A percentile compares a stretch with the other conserved stretches of the same genome.
Evolutionary conservation across 2,888 invertebrate genomes (phyloP).

Genomic region (Cryptophagus acutangulus): DNA sequence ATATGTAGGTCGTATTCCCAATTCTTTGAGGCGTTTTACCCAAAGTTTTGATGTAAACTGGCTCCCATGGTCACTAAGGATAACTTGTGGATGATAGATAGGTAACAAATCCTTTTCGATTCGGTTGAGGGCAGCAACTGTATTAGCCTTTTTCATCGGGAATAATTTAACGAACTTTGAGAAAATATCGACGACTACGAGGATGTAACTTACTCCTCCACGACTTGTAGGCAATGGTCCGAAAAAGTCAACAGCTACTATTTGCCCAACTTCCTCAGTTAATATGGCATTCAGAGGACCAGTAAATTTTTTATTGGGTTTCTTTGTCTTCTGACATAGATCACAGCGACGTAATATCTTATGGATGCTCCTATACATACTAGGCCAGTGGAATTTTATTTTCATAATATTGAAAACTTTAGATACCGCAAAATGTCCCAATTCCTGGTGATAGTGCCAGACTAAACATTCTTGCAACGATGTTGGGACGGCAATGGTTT

Average conservation of each 20-base stretch:
- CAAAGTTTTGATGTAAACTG: conserved; percentile 26
- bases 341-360: conserved; percentile 11
- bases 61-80: conserved; percentile 23
- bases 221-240: conserved; percentile 23
- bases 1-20: conserved; percentile 4
- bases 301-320: neutral
- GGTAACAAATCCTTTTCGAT: conserved; percentile 6
- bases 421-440: conserved; percentile 14
- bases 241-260: conserved; percentile 23
- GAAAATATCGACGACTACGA: conserved; percentile 24
- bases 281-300: conserved; percentile 10
- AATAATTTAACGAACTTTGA: conserved; percentile 26
- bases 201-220: conserved; percentile 19
- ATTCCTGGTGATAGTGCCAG: conserved; percentile 6
- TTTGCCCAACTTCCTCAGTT: conserved; percentile 9
- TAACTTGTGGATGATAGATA: conserved; percentile 2
- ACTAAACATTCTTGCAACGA: neutral
- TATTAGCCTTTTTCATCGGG: conserved; percentile 14
- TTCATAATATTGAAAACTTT: conserved; percentile 13
- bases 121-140: conserved; percentile 8
- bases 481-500: conserved; percentile 2
- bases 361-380: neutral
- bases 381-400: neutral
- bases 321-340: conserved; percentile 21
- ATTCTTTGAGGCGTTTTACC: conserved; percentile 9